Evolutionary conservation across 1,140 invertebrate genomes (phyloP), one percentile per base, ranked within the genome.

Genomic region (Zaprionus davidi): DNA sequence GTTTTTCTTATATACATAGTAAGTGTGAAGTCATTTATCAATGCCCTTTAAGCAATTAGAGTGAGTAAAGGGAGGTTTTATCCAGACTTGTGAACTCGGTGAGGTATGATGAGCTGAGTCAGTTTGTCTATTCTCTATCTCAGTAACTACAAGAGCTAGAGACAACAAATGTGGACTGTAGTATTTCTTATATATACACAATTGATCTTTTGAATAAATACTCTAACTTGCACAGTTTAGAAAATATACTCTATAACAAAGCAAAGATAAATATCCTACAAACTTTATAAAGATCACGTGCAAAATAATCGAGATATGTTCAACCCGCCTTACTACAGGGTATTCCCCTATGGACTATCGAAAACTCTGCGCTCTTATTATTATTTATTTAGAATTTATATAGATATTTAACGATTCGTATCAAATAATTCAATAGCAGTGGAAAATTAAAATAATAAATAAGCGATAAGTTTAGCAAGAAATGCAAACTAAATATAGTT

Each of bases 371-470:
- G 4, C 20, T 22, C 46, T 51, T 22, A 5, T 51, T 49, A 49
- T 49, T 51, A 24, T 51, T 51, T 46, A 46, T 17, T 46, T 9
- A 17, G n/a, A 46, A 24, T 51, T 51, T 51, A 13, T 13, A 46
- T 51, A 13, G 46, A 51, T 51, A 51, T 51, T 51, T 24, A 51
- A 11, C 22, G 20, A 51, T 24, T 12, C 20, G 3, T 12, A 51
- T 51, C 46, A 6, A 3, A 51, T 24, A 24, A 13, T 20, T 51
- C 11, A 51, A 49, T 20, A 49, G 46, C 46, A 22, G 17, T 49
- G 11, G 46, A 59, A 59, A 65, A 59, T 57, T 62, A 22, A 53
- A 34, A 64, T 73, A 60, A 73, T 68, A 72, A 58, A 51, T 24
- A 13, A n/a, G 6, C 69, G 71, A 74, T 74, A 69, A 69, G 53